Percentiles rank a stretch among this genome's conserved stretches.
phyloP scores from a whole-genome alignment of 1,140 invertebrate genomes.

The Papilio polytes region DNA sequence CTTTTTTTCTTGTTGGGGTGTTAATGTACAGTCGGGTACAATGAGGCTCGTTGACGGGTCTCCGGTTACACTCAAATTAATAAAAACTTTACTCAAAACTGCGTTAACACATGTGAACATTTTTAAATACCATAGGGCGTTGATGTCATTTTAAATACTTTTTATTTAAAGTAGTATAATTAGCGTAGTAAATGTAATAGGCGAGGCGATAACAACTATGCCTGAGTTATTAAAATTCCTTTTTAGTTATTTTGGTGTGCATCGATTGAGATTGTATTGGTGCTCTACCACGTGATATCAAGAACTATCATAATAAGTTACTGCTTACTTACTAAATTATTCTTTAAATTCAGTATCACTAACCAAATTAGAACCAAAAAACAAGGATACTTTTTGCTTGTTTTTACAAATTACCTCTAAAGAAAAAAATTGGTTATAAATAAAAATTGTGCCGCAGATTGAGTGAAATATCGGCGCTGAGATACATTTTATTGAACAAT shows the following conservation, averaged over 20 bases:
- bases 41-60: constrained; percentile 27
- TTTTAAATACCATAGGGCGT: background rate
- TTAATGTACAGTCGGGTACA: constrained; percentile 33
- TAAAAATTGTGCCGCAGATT: constrained; percentile 8
- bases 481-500: constrained; percentile 48
- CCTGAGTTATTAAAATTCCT: background rate
- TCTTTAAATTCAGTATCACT: background rate
- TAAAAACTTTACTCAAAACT: constrained; percentile 5
- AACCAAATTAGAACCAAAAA: background rate
- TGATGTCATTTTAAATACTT: background rate
- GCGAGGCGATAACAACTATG: background rate
- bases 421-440: constrained; percentile 2
- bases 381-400: background rate
- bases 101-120: background rate
- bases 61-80: constrained; percentile 12
- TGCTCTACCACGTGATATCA: background rate
- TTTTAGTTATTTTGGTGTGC: background rate
- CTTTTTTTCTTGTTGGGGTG: constrained; percentile 27
- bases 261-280: background rate
- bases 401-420: background rate
- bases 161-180: background rate
- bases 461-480: background rate
- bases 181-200: background rate
- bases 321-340: background rate
- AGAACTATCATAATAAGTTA: background rate